phyloP scores from a whole-genome alignment of 2,888 invertebrate species.

The Drosophila nigritarsus region DNA sequence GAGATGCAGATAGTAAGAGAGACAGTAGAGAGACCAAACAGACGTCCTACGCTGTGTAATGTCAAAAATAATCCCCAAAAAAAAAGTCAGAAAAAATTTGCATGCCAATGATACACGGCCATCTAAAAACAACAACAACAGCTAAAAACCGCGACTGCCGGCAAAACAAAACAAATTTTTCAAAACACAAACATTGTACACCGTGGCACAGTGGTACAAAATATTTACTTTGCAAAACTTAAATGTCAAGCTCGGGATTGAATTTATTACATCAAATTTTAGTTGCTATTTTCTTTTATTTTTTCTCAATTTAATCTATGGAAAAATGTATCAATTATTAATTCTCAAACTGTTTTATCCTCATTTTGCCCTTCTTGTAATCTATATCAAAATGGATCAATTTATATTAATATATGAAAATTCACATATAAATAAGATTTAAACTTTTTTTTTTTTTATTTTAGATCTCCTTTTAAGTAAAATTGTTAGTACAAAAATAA shows the following conservation, averaged over 20 bases:
- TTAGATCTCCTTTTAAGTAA: neutral
- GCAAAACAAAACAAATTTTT: slow-evolving; percentile 40
- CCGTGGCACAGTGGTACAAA: slow-evolving; percentile 34
- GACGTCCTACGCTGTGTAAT: slow-evolving; percentile 21
- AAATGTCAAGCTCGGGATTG: neutral
- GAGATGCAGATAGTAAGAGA: neutral
- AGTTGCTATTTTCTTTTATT: neutral
- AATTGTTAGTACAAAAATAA: neutral
- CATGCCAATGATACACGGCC: slow-evolving; percentile 71
- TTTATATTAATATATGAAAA: neutral
- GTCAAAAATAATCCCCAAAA: slow-evolving; percentile 13
- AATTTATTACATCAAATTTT: neutral
- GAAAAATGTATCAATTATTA: neutral
- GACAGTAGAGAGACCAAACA: slow-evolving; percentile 22
- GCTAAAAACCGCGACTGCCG: slow-evolving; percentile 15
- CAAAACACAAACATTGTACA: slow-evolving; percentile 21
- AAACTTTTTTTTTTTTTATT: neutral
- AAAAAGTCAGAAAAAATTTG: slow-evolving; percentile 52
- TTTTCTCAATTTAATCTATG: neutral
- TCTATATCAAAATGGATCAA: neutral
- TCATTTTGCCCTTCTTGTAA: neutral
- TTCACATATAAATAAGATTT: neutral
- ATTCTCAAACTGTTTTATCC: neutral
- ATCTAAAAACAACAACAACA: slow-evolving; percentile 11
- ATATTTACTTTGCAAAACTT: neutral